Evolutionary conservation across 2,797 vertebrate species (phyloP), one percentile per base, ranked within the genome.

Genomic region (Chiloscyllium punctatum): DNA sequence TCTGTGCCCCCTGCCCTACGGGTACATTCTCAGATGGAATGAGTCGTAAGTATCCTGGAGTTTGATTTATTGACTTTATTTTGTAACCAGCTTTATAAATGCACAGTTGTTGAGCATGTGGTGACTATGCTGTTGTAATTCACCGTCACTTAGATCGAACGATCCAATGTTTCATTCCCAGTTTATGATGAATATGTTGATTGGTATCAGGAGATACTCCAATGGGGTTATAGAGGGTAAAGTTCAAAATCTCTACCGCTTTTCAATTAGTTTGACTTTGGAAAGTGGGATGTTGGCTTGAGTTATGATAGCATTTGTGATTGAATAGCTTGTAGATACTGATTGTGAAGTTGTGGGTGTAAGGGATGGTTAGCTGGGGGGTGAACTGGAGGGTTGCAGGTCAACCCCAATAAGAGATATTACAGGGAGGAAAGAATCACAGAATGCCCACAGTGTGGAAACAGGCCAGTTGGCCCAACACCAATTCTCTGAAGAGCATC

Each of bases 21-120:
- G 99, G 98, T 96, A 98, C 97, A 0, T 99, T 97, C 97, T 99
- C 99, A 0, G 98, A 99, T 96, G 99, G 99, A 96, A 98, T 97
- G 72, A 98, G 97, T 97, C 95, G 98, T 98, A 72, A 96, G 42
- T 71, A 57, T 53, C 57, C 77, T 42, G 13, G 30, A 27, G 77
- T 69, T 95, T 57, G 8, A 82, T 23, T 77, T 74, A 84, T 84
- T 37, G 25, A 48, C 42, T 2, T 84, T 82, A 37, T 48, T 6
- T 84, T 82, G 6, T 48, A 7, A 84, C 7, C 42, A 9, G 82
- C 23, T 84, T 48, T 84, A 25, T 48, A 84, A 84, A 25, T 48
- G 37, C 18, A 9, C 21, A 48, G 82, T 84, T 25, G 21, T 25
- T 84, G 42, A 2, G 7, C 21, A 3, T 9, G 8, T 62, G 11